Evolutionary conservation across 1,140 invertebrate genomes (phyloP).

Genomic region (Batillaria attramentaria): DNA sequence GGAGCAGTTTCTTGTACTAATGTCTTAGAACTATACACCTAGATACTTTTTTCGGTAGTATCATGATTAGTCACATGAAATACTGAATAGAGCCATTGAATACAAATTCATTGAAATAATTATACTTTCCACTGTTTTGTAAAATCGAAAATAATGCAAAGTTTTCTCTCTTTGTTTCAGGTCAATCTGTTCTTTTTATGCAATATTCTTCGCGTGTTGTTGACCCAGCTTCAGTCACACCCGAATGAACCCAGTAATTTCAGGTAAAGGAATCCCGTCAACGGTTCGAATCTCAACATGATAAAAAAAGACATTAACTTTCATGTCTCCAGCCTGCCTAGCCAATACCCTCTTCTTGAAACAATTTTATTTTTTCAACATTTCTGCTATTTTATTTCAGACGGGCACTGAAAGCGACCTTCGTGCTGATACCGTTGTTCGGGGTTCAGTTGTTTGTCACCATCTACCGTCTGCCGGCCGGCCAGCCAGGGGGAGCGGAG

Average conservation of each 20-base stretch:
- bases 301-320: too few relatives aligned
- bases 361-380: too few relatives aligned
- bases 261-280: too few relatives aligned
- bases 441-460: conserved; percentile 87
- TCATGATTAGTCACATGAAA: background rate
- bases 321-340: too few relatives aligned
- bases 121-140: too few relatives aligned
- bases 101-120: background rate
- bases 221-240: conserved; percentile 75
- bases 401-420: conserved; percentile 77
- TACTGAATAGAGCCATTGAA: background rate
- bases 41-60: background rate
- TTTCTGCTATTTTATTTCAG: conserved; percentile 48
- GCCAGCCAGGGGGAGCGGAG: conserved; percentile 34
- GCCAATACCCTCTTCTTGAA: too few relatives aligned
- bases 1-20: background rate
- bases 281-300: too few relatives aligned
- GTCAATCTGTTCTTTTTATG: conserved; percentile 74
- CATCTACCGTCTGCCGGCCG: conserved; percentile 79
- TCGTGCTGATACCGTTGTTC: conserved; percentile 84
- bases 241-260: conserved; percentile 76
- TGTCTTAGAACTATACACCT: background rate
- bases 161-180: conserved; percentile 62
- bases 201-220: conserved; percentile 75
- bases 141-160: too few relatives aligned